Conservation (phyloP, 2,888 invertebrate species). For the Pyrrhosoma nymphula region DNA sequence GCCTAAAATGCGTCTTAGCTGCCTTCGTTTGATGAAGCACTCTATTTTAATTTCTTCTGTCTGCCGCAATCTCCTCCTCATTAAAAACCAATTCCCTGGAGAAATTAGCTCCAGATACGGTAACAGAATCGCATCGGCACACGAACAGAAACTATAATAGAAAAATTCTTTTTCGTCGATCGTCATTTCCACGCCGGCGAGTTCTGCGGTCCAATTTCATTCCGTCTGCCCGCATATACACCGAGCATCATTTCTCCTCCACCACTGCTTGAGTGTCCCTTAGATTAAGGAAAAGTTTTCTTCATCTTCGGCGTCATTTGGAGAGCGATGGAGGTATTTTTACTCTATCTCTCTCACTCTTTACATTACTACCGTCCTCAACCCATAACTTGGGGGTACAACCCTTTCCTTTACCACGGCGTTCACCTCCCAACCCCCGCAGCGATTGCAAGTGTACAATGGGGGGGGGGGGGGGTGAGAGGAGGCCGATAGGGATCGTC, state of each 20-base stretch:
- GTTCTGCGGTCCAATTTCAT: not conserved
- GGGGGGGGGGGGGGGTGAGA: not conserved
- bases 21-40: not conserved
- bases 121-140: not conserved
- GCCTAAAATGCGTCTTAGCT: not conserved
- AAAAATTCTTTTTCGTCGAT: not conserved
- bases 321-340: not conserved
- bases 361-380: not conserved
- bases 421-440: not conserved
- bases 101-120: not conserved
- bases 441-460: not conserved
- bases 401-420: not conserved
- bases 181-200: not conserved
- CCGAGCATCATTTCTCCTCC: not conserved
- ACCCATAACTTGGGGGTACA: not conserved
- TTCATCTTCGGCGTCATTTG: not conserved
- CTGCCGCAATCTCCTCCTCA: not conserved
- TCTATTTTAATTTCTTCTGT: not conserved
- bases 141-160: not conserved
- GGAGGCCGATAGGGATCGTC: not conserved
- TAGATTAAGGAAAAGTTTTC: conserved; percentile 34
- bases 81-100: conserved; percentile 4
- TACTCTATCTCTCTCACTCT: not conserved
- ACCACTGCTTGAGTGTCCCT: not conserved
- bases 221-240: not conserved